Base-by-base conservation (phyloP, 2,113 vertebrate genomes). In the Hippopotamus amphibius region DNA sequence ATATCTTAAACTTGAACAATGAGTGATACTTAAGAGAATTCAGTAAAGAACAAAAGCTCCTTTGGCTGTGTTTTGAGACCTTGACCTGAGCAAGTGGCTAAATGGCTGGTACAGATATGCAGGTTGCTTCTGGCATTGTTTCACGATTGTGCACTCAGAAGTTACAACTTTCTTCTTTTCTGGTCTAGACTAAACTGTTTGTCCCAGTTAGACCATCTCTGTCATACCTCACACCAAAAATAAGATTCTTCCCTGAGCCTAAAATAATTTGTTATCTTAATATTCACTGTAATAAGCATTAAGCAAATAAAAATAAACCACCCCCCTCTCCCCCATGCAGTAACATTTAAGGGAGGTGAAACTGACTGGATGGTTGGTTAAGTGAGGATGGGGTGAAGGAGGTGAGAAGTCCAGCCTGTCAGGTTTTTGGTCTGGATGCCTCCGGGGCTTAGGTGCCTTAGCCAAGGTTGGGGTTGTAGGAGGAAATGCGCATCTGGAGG, bases 1-100 rank as follows among this genome's bases (percentile, higher is more conserved):
- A 7, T 63, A 13, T 81, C 30, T 95, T 85, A 63, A 93, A 77
- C 43, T 79, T 92, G 85, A 94, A 76, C 90, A 19, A 21, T 33
- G 15, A 92, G 28, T 86, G 46, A 50, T 48, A 72, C 26, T 89
- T 92, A 94, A 57, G 55, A 55, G 41, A 28, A 50, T 59, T 43
- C 88, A 84, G 61, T 83, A 81, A 84, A 95, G 48, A 87, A 84
- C 13, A 21, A 57, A 53, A 88, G 37, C 28, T 80, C 13, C 85
- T 89, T 71, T 43, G n/a, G 19, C 21, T 84, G 16, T 79, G 16
- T 68, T 55, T 61, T 28, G 53, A 90, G 63, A 63, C 22, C 22
- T 95, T 83, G 50, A 30, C 59, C 88, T 76, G 81, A 79, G 76
- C 41, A 69, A 24, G 33, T 79, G 12, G 19, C 33, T 87, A 10